Percentiles rank a stretch among this genome's conserved stretches.
phyloP scores from a whole-genome alignment of 2,113 vertebrate species.

The Ardeotis arabs region DNA sequence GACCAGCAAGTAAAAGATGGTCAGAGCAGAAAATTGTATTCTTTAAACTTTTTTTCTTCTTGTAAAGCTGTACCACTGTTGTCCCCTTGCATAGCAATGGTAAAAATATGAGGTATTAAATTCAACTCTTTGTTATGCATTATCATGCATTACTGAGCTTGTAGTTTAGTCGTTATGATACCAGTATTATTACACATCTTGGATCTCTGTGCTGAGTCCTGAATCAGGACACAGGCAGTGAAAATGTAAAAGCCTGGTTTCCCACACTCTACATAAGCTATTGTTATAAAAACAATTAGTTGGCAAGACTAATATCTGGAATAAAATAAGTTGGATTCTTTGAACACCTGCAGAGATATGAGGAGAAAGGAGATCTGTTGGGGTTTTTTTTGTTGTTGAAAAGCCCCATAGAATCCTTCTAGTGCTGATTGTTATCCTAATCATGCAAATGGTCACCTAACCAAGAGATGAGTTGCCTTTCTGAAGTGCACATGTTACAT shows the following conservation, averaged over 20 bases:
- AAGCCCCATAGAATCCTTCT: neutral
- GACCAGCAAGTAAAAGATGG: neutral
- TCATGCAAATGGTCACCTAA: neutral
- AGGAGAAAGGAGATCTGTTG: neutral
- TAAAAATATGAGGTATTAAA: neutral
- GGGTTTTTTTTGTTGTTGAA: neutral
- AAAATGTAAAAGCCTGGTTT: slow-evolving; percentile 57
- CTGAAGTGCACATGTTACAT: neutral
- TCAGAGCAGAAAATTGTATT: neutral
- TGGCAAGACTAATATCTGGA: slow-evolving; percentile 64
- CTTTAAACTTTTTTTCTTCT: neutral
- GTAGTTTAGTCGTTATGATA: neutral
- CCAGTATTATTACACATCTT: neutral
- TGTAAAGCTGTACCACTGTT: neutral
- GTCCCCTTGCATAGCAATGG: neutral
- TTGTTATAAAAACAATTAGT: slow-evolving; percentile 80
- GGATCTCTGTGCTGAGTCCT: neutral
- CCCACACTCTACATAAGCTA: slow-evolving; percentile 70
- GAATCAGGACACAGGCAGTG: slow-evolving; percentile 53
- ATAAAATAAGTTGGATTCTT: slow-evolving; percentile 34
- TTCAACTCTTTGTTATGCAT: neutral
- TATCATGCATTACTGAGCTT: neutral
- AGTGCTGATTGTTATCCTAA: neutral
- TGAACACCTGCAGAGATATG: slow-evolving; percentile 64
- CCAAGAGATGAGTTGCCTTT: neutral